Base-by-base conservation (phyloP, 2,113 vertebrate genomes). In the Cichladusa arquata region DNA sequence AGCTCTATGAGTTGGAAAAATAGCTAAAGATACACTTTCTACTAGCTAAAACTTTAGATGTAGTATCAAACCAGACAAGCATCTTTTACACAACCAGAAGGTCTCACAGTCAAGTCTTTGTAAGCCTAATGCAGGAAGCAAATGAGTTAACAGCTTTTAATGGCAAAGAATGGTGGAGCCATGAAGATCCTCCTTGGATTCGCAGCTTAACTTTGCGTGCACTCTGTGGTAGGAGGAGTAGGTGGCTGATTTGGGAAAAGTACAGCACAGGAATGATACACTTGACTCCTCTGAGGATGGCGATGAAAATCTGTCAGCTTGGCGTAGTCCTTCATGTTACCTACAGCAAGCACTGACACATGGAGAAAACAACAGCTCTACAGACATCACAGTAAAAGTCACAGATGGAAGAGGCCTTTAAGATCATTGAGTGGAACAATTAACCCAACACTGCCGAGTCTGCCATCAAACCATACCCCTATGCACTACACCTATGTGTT, bases 291-390 rank as follows among this genome's bases (percentile, higher is more conserved):
- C 85, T 95, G 82, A 95, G 82, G 88, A 90, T 90, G 93, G 85
- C 83, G 87, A 95, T 15, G 70, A 95, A 95, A 96, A 96, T 97
- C 94, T 93, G 95, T 90, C 96, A 95, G 81, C 78, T 95, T 96
- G 94, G 94, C 94, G 95, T 62, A 87, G 94, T 73, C 81, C 81
- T 94, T 91, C 81, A 76, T 0, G 7, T 95, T 96, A 95, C 93
- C 95, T 95, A 91, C 60, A 80, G 66, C 66, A 91, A 86, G 67
- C 83, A 90, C 58, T 90, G 78, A 89, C 20, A 74, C 66, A 82
- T 15, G 56, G 89, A 81, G 67, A 76, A 83, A 85, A 81, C 12
- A 91, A 67, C 86, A 71, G 82, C 90, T 95, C 71, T 70, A 54
- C 42, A 95, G 45, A 48, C 69, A 73, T 40, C 57, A 36, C 2